Evolutionary conservation across 2,888 invertebrate species (phyloP), one percentile per base, ranked within the genome.

Genomic region (Andrena trimmerana): DNA sequence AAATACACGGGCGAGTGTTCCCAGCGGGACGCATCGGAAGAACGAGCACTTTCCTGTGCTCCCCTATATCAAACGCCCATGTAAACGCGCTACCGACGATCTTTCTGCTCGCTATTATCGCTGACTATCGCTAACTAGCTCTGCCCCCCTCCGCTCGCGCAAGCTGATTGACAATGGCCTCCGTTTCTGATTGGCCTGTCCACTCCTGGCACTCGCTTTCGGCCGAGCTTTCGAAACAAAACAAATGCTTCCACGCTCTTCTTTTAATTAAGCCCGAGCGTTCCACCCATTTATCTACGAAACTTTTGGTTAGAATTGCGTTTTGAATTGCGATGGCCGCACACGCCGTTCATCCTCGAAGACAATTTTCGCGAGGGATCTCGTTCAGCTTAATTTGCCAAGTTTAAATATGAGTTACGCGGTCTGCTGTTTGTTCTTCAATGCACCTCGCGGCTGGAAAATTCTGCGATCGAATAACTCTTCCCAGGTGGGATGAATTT

Each of bases 161-260:
- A 76, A 81, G 74, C 77, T 88, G 86, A 88, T 88, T 84, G 82
- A 63, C 82, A 79, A 62, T 83, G 86, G 68, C 84, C 82, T 86
- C 77, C 72, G 59, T 70, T 66, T 57, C 54, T 77, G 36, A 83
- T 77, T 77, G 36, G 48, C 20, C 27, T 7, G 42, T 71, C 62
- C 50, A 54, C 52, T 13, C 8, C 16, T 16, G 24, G 29, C 20
- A n/a, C 67, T 59, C 69, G 27, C 66, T 71, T 66, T 54, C 62
- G 16, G 27, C 52, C 13, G 16, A 27, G 10, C 27, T 16, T 10
- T 10, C 42, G 36, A 27, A 27, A 27, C 27, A 2, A 42, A 36
- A 36, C 2, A 10, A 10, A 10, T 0, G 10, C 10, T 42, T 13
- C 42, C 13, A 42, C 1, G 42, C 1, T 16, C 42, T 4, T 16